Conservation (phyloP, 2,113 vertebrate genomes). For the Melanerpes aurifrons region DNA sequence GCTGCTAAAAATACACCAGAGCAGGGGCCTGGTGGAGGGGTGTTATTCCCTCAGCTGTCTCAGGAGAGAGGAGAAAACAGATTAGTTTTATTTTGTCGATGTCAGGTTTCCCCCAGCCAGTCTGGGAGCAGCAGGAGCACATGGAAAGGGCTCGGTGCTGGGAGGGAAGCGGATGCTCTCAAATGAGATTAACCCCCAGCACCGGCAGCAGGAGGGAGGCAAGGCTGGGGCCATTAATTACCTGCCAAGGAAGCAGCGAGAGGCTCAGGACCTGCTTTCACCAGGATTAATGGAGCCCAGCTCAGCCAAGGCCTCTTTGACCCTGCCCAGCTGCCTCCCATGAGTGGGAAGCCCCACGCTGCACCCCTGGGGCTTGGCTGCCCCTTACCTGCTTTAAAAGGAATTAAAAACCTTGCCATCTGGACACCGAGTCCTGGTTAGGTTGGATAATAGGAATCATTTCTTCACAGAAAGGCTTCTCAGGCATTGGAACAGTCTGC, state of each 20-base stretch:
- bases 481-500: no score
- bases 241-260: not conserved
- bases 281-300: not conserved
- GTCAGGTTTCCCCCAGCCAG: not conserved
- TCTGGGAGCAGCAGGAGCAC: not conserved
- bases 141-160: fast-evolving
- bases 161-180: not conserved
- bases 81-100: not conserved
- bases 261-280: not conserved
- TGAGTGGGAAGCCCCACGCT: fast-evolving
- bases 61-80: not conserved
- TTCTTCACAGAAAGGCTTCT: no score
- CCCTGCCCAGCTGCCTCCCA: not conserved
- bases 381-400: not conserved
- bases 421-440: no score
- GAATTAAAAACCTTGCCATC: not conserved
- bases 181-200: not conserved
- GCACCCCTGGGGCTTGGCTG: not conserved
- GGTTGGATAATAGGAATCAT: no score
- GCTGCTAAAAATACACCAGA: not conserved
- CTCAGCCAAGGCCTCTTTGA: fast-evolving
- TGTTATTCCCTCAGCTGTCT: not conserved
- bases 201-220: not conserved
- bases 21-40: not conserved
- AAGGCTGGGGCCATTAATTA: not conserved